These are phyloP conservation scores for Phoeniculus purpureus DNA, from an alignment of 2,797 vertebrate species.

Conservation along the genomic window DNA sequence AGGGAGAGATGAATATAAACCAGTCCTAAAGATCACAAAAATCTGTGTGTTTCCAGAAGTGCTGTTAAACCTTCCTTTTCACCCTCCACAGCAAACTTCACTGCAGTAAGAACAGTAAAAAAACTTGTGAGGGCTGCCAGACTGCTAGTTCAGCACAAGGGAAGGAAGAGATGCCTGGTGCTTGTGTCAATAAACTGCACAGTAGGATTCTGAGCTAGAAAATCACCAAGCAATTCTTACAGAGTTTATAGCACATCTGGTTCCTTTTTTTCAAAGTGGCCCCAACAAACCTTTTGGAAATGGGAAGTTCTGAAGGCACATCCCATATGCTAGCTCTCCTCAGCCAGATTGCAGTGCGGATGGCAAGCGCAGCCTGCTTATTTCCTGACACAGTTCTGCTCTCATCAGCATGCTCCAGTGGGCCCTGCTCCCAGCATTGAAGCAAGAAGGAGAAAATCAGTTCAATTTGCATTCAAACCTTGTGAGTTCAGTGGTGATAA, in stretches of 20 bases:
- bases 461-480: background rate
- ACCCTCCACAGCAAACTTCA: constrained; percentile 10
- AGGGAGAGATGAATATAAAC: background rate
- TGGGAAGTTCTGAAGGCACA: constrained; percentile 58
- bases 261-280: constrained; percentile 48
- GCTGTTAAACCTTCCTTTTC: constrained; percentile 1
- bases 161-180: constrained; percentile 46
- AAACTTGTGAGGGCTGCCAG: constrained; percentile 33
- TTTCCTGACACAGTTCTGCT: constrained; percentile 56
- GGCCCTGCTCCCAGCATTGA: constrained; percentile 4
- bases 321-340: constrained; percentile 53
- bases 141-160: constrained; percentile 56
- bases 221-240: constrained; percentile 59
- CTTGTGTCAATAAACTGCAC: constrained; percentile 59
- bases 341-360: constrained; percentile 19
- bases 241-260: constrained; percentile 66
- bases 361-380: constrained; percentile 21
- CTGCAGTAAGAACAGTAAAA: background rate
- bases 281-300: constrained; percentile 42
- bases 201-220: constrained; percentile 56
- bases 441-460: constrained; percentile 15
- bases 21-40: background rate
- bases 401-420: constrained; percentile 17
- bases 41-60: background rate
- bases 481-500: background rate